Base-by-base conservation (phyloP, 2,113 vertebrate genomes). In the Machaerirhynchus nigripectus region DNA sequence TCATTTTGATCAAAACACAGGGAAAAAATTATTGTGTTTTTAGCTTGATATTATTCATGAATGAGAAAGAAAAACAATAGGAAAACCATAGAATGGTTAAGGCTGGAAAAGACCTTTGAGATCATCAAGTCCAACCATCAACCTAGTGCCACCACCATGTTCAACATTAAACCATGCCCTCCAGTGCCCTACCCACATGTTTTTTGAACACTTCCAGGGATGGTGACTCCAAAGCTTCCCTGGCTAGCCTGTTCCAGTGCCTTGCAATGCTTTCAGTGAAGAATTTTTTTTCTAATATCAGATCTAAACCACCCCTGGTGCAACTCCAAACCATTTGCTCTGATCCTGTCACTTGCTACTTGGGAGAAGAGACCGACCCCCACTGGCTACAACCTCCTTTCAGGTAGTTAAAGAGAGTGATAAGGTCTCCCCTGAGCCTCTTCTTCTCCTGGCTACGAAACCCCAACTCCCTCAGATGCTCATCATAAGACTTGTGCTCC, bases 381-480 rank as follows among this genome's bases (percentile, higher is more conserved):
- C 26, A 49, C 22, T 31, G 31, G 27, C 31, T 50, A 56, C 31
- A 77, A 3, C 10, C 35, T 55, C 40, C 21, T 63, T 69, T 56
- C 40, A 49, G 20, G 21, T 3, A 27, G 21, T 8, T 83, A 21
- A 12, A 56, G 13, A 63, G 17, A 49, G 14, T 0, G 0, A 16
- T 47, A 31, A 35, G 4, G 15, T 63, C 18, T 42, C 18, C 21
- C 15, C 56, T 23, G 35, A 50, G 22, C 21, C 15, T 42, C 18
- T 49, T 52, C 28, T 18, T 22, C 15, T 63, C 22, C 21, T 49
- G 26, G 31, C 30, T 69, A 35, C 26, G 69, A 53, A 49, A 2
- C 6, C 26, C 15, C 26, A 69, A 1, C 22, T 33, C 16, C 35
- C 40, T 69, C 35, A 77, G 40, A 42, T 55, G 26, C 15, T 63